These are phyloP conservation scores for Pelodiscus sinensis DNA, from an alignment of 2,113 vertebrate genomes.

Conservation along the genomic window DNA sequence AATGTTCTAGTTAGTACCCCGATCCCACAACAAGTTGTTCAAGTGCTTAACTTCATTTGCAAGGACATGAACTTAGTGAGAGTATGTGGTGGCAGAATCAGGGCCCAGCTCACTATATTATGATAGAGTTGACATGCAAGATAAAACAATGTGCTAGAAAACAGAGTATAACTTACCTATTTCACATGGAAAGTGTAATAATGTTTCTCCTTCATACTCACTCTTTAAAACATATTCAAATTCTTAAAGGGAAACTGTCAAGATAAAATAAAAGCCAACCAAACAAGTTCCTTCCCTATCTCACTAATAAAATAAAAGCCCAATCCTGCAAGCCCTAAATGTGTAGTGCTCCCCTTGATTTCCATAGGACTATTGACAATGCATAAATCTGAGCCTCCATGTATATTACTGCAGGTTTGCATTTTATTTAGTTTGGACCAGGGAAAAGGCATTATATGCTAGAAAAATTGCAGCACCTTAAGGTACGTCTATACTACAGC, in stretches of 20 bases:
- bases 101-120: neutral
- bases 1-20: neutral
- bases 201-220: neutral
- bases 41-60: slow-evolving; percentile 5
- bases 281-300: neutral
- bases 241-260: neutral
- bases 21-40: neutral
- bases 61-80: neutral
- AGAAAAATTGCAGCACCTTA: no score
- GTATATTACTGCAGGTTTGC: neutral
- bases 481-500: no score
- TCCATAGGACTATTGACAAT: neutral
- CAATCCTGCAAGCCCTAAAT: neutral
- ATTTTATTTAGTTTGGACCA: neutral
- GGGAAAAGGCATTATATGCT: neutral
- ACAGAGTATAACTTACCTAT: neutral
- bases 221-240: neutral
- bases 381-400: neutral
- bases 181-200: neutral
- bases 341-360: neutral
- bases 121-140: neutral
- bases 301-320: neutral
- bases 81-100: slow-evolving; percentile 47
- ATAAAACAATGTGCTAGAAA: neutral
- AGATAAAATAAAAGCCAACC: neutral